Base-by-base conservation (phyloP, 2,797 vertebrate species). In the Esox lucius region DNA sequence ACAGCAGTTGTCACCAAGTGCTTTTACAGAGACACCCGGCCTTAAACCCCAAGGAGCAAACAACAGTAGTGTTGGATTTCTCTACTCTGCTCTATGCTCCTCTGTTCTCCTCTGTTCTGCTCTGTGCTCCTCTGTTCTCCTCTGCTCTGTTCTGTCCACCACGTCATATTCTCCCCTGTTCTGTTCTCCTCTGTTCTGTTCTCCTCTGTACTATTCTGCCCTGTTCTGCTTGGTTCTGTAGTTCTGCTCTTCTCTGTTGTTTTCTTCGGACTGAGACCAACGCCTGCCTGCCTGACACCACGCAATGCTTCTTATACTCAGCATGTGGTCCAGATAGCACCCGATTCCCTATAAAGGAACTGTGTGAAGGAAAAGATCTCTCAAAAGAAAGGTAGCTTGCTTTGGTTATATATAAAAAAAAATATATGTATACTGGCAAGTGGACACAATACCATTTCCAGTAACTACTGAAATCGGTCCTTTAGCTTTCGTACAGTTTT, bases 231-330 rank as follows among this genome's bases (percentile, higher is more conserved):
- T 59, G 9, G 59, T 26, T 26, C 59, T 61, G 59, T 22, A 17
- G 19, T 22, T 22, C 19, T 59, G 53, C 19, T 59, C 53, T 59
- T 15, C 0, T 59, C 53, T 59, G 53, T 22, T 56, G 53, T 4
- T 56, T 24, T 62, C 7, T 22, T 62, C 61, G 62, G 61, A 75
- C 59, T 42, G 75, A 80, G 70, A 83, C 75, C 46, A 78, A 75
- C 69, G 71, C 75, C 68, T 76, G 70, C 75, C 35, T 3, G 51
- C n/a, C 51, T 56, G 51, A 56, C 79, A 75, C 79, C 39, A 51
- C n/a, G 75, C 51, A 56, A 9, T n/a, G 19, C 39, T 42, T 6
- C 39, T 42, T 9, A 42, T 5, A 42, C 39, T 3, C 39, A 42
- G 5, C 5, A 9, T 42, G 39, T 9, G 39, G 39, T 3, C 39